A percentile compares a stretch with the other conserved stretches of the same genome.
Evolutionary conservation across 2,888 invertebrate species (phyloP).

Genomic region (Ommatoiulus sabulosus): DNA sequence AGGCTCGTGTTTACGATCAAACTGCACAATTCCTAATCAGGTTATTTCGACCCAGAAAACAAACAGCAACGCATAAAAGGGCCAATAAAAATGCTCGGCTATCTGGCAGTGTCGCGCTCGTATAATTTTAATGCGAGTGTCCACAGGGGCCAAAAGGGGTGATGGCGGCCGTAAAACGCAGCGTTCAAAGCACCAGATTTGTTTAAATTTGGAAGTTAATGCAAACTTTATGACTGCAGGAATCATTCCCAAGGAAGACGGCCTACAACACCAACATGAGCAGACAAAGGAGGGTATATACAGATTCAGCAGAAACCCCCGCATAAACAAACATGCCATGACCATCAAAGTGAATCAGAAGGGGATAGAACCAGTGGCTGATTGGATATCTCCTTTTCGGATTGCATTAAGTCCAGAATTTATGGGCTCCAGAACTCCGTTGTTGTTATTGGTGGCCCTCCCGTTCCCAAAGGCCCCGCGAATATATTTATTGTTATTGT

Average conservation of each 20-base stretch:
- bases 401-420: conserved; percentile 47
- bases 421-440: background rate
- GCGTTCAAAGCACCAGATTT: conserved; percentile 45
- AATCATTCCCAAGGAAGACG: conserved; percentile 6
- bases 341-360: conserved; percentile 48
- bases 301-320: background rate
- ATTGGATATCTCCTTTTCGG: conserved; percentile 30
- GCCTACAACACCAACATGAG: background rate
- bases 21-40: conserved; percentile 22
- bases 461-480: background rate
- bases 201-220: conserved; percentile 41
- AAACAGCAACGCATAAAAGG: background rate
- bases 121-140: conserved; percentile 41
- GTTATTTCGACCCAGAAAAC: conserved; percentile 24
- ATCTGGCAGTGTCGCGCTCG: conserved; percentile 32
- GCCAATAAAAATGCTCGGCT: conserved; percentile 35
- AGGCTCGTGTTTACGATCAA: background rate
- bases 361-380: conserved; percentile 45
- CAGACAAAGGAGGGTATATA: conserved; percentile 18
- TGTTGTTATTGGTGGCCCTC: conserved; percentile 47
- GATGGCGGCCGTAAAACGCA: conserved; percentile 4
- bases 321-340: conserved; percentile 29
- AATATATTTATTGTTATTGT: conserved; percentile 46
- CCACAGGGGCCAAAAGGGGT: conserved; percentile 39
- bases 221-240: conserved; percentile 41